Evolutionary conservation across 2,113 vertebrate genomes (phyloP), one percentile per base, ranked within the genome.

Genomic region (Vimba vimba): DNA sequence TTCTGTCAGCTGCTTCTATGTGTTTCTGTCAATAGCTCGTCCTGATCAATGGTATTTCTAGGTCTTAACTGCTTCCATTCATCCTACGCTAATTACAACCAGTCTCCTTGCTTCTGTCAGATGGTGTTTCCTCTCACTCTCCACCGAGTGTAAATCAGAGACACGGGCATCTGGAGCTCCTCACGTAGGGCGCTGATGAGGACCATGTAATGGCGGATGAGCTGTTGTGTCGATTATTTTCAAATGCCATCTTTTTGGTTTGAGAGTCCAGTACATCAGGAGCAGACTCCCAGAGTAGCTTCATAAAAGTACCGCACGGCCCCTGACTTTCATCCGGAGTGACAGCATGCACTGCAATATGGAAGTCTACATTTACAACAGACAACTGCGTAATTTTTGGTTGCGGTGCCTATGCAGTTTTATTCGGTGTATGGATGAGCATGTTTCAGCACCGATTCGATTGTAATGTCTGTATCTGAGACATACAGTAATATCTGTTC

Each of bases 21-120:
- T 76, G 82, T 71, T 76, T 76, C 86, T 87, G 89, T 91, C 92
- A 90, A 91, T 93, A 92, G 84, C 60, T 80, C 82, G 8, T 45
- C 77, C 87, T 91, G 92, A 93, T 93, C 92, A 92, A 91, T 92
- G 89, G 84, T 88, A 92, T 93, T 91, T 91, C 89, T 90, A 85
- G 71, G 87, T 90, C 87, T 92, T 92, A 93, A 92, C 90, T 86
- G 85, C 89, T 85, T 71, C 89, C 89, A 91, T 88, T 90, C 89
- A 85, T 91, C 91, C 77, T 80, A 59, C 88, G 88, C 88, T 89
- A 91, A 90, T 91, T 89, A 90, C 83, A 91, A 86, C 59, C 85
- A 85, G 85, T 87, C 62, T 55, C 64, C 87, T 43, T 30, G 71
- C 55, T 84, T 79, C 82, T 81, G 88, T 86, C 89, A 86, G 43